phyloP scores from a whole-genome alignment of 2,113 vertebrate species.

The Equus przewalskii region DNA sequence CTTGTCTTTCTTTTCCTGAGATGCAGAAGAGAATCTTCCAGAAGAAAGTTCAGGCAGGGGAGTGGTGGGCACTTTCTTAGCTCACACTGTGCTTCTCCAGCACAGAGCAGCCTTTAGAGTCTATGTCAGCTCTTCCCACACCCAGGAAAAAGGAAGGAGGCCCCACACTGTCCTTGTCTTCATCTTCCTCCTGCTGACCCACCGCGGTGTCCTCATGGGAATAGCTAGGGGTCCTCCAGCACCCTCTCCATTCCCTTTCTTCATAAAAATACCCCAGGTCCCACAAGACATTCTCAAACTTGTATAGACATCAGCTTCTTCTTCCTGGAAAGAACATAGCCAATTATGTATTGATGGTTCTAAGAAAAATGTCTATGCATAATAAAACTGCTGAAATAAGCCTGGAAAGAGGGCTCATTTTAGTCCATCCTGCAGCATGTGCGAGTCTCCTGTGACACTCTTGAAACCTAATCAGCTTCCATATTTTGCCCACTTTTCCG shows the following conservation, averaged over 20 bases:
- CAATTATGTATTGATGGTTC: slow-evolving; percentile 3
- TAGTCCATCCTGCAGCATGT: slow-evolving; percentile 37
- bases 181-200: not conserved
- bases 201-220: not conserved
- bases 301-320: not conserved
- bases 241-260: not conserved
- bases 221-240: not conserved
- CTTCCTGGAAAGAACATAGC: not conserved
- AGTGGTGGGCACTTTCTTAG: not conserved
- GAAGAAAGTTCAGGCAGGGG: not conserved
- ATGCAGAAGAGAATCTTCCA: not conserved
- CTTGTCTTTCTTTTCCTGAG: slow-evolving; percentile 36
- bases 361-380: not conserved
- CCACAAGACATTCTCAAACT: not conserved
- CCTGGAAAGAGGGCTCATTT: slow-evolving; percentile 21
- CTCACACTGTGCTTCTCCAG: not conserved
- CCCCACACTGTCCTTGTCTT: not conserved
- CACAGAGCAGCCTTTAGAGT: not conserved
- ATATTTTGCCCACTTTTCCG: slow-evolving; percentile 66
- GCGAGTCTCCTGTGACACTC: not conserved
- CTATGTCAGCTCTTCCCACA: not conserved
- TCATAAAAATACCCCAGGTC: not conserved
- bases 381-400: slow-evolving; percentile 55
- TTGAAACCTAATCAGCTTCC: slow-evolving; percentile 65
- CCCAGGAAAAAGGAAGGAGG: fast-evolving